Evolutionary conservation across 35 echinoderm and acorn worm species (phyloP).

Genomic region (Hemicentrotus pulcherrimus): DNA sequence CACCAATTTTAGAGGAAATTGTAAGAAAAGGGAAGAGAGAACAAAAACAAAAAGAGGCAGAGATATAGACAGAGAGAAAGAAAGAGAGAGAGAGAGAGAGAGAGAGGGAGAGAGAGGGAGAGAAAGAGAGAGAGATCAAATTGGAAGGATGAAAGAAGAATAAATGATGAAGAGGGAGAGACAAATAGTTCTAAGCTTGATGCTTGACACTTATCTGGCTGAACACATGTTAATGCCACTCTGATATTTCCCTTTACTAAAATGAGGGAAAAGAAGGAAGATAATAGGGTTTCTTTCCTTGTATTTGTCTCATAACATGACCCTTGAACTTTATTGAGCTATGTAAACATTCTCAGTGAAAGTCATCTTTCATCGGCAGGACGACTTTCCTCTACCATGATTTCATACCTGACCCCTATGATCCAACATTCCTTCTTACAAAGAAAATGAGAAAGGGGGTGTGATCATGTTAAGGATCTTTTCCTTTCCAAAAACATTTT

Average conservation of each 20-base stretch:
- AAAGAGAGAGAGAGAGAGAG: neutral
- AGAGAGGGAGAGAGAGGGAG: neutral
- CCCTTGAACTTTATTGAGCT: neutral
- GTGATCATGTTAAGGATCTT: neutral
- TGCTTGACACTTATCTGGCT: neutral
- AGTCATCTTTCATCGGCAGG: neutral
- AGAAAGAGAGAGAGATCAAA: neutral
- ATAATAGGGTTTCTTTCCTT: neutral
- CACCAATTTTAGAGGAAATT: neutral
- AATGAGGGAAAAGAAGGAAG: neutral
- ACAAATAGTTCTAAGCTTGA: neutral
- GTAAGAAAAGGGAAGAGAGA: neutral
- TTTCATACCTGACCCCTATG: neutral
- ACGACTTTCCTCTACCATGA: neutral
- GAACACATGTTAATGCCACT: neutral
- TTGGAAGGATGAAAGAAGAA: neutral
- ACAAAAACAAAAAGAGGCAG: neutral
- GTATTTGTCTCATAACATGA: neutral
- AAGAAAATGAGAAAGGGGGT: neutral
- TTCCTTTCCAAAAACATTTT: neutral
- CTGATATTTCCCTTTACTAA: neutral
- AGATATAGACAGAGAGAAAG: neutral
- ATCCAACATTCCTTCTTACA: neutral
- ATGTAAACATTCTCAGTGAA: conserved; percentile 5
- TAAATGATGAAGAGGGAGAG: neutral